Percentiles rank a stretch among this genome's conserved stretches.
Conservation (phyloP, 2,797 vertebrate species). For the Pangasius mekongensis region DNA sequence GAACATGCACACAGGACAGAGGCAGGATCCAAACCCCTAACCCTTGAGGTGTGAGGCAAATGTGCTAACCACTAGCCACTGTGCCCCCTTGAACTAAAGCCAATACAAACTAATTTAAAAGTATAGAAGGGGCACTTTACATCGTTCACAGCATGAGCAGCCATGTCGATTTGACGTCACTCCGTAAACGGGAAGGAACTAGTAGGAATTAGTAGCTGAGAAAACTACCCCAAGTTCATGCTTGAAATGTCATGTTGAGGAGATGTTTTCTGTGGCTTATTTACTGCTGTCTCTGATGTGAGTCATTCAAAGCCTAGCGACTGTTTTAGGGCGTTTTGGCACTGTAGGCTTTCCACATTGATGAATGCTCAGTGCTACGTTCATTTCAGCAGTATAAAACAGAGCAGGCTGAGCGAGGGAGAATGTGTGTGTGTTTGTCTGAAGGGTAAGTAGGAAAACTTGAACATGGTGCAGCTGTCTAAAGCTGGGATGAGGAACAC, state of each 20-base stretch:
- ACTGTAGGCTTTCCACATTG: constrained; percentile 29
- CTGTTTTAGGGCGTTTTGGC: background rate
- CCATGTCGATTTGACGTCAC: background rate
- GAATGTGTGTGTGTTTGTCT: background rate
- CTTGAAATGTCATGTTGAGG: background rate
- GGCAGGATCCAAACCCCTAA: too few species aligned
- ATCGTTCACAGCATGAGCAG: background rate
- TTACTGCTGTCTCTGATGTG: background rate
- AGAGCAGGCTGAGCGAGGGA: background rate
- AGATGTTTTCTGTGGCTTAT: background rate
- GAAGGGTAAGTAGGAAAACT: constrained; percentile 21
- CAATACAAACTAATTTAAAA: too few species aligned
- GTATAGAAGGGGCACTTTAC: background rate
- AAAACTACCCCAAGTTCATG: background rate
- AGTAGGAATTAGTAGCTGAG: background rate
- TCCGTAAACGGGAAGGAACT: background rate
- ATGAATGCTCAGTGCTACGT: background rate
- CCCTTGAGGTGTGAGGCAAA: too few species aligned
- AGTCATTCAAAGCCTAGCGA: background rate
- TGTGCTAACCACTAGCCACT: too few species aligned
- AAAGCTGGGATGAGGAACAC: constrained; percentile 64
- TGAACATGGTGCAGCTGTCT: constrained; percentile 72
- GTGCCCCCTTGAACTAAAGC: too few species aligned
- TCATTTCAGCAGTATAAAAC: constrained; percentile 35
- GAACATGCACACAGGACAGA: too few species aligned